phyloP scores from a whole-genome alignment of 2,797 vertebrate genomes.

The Hydrolagus colliei region DNA sequence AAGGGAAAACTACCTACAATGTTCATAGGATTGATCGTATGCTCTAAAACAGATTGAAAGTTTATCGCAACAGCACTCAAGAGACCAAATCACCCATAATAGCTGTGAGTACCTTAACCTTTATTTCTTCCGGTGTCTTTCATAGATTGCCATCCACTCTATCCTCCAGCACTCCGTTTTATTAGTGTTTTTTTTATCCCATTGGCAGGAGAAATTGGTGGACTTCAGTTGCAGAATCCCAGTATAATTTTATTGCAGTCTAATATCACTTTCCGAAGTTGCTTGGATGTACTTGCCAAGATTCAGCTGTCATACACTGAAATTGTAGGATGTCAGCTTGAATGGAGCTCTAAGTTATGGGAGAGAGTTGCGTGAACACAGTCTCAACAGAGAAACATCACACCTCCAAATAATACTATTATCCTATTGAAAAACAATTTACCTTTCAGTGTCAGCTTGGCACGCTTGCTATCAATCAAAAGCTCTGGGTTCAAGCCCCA shows the following conservation, averaged over 20 bases:
- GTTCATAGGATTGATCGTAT: neutral
- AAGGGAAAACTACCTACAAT: slow-evolving; percentile 6
- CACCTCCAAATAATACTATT: neutral
- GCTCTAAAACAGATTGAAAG: neutral
- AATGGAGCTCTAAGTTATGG: neutral
- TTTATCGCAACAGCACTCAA: neutral
- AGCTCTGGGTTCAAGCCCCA: too few relatives aligned
- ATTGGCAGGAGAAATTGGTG: neutral
- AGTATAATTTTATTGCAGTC: neutral
- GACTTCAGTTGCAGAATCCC: neutral
- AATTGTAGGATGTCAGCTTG: neutral
- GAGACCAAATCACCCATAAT: neutral
- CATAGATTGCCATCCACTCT: neutral
- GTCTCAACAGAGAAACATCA: neutral
- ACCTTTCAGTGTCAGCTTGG: too few relatives aligned
- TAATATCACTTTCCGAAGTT: neutral
- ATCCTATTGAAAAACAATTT: too few relatives aligned
- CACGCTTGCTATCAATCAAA: too few relatives aligned
- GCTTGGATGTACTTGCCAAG: neutral
- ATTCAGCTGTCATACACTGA: too few relatives aligned
- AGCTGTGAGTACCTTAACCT: neutral
- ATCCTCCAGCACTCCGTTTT: neutral
- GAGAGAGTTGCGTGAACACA: neutral
- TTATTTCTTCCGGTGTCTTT: neutral
- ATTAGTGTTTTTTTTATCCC: neutral